A percentile compares a stretch with the other conserved stretches of the same genome.
Conservation (phyloP, 2,888 invertebrate species). For the Cybosia mesomella region DNA sequence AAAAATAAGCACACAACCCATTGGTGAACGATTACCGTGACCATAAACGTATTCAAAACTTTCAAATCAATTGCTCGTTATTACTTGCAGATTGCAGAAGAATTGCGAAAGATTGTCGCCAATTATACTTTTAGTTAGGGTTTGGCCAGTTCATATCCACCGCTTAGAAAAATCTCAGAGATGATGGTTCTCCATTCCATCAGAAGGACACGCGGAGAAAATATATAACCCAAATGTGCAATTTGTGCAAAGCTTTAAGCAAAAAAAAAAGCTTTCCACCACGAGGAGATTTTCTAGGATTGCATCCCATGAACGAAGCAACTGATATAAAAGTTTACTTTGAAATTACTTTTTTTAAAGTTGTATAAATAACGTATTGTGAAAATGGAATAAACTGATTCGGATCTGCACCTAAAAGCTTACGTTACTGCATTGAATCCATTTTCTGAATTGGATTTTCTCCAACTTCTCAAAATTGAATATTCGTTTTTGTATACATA, state of each 20-base stretch:
- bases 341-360: neutral
- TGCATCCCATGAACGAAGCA: no score
- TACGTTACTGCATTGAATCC: constrained; percentile 19
- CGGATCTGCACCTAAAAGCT: constrained; percentile 18
- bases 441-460: constrained; percentile 28
- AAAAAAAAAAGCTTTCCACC: no score
- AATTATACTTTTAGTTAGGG: no score
- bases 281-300: neutral
- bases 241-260: no score
- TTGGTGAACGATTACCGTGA: no score
- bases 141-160: neutral
- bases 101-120: no score
- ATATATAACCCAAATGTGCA: neutral
- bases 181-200: neutral
- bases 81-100: no score
- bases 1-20: no score
- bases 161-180: neutral
- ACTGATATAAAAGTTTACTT: no score
- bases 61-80: no score
- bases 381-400: constrained; percentile 22
- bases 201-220: neutral
- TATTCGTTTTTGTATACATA: constrained; percentile 7
- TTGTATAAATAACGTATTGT: constrained; percentile 14
- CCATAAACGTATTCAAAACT: no score
- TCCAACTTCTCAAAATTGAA: constrained; percentile 19